A percentile compares a stretch with the other conserved stretches of the same genome.
Conservation (phyloP, 2,113 vertebrate genomes). For the Cheirogaleus medius region DNA sequence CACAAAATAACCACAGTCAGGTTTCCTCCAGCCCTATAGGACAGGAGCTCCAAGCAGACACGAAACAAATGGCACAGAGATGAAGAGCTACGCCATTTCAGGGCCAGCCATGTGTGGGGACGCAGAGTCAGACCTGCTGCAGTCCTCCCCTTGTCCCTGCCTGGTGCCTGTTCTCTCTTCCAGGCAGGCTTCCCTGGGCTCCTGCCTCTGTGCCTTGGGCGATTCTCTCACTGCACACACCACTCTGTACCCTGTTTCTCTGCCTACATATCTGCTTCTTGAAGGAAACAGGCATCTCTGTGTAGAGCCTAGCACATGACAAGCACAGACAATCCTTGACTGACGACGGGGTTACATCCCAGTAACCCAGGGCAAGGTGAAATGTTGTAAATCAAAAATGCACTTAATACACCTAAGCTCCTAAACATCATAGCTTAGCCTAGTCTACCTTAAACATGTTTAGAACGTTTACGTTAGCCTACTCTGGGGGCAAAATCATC, state of each 20-base stretch:
- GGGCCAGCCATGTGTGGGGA: background rate
- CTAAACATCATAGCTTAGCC: background rate
- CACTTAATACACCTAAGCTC: background rate
- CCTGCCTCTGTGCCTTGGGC: background rate
- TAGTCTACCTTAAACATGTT: background rate
- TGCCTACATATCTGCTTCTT: background rate
- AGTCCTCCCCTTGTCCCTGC: background rate
- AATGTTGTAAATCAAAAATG: background rate
- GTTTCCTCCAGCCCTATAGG: background rate
- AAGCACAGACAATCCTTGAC: background rate
- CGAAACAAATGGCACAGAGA: background rate
- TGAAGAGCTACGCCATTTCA: background rate
- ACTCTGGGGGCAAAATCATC: background rate
- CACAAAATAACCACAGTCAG: background rate
- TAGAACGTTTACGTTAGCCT: background rate
- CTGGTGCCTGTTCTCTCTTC: background rate
- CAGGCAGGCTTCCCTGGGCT: background rate
- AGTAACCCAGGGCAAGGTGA: background rate
- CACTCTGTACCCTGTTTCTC: too few relatives aligned
- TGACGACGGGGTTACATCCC: background rate
- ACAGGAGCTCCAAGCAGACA: background rate
- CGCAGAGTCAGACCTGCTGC: background rate
- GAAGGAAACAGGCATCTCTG: background rate
- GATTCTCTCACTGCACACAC: fast-evolving
- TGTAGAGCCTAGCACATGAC: background rate